Percentiles rank a stretch among this genome's conserved stretches.
Evolutionary conservation across 2,888 invertebrate species (phyloP).

Genomic region (Pseudoips prasinana): DNA sequence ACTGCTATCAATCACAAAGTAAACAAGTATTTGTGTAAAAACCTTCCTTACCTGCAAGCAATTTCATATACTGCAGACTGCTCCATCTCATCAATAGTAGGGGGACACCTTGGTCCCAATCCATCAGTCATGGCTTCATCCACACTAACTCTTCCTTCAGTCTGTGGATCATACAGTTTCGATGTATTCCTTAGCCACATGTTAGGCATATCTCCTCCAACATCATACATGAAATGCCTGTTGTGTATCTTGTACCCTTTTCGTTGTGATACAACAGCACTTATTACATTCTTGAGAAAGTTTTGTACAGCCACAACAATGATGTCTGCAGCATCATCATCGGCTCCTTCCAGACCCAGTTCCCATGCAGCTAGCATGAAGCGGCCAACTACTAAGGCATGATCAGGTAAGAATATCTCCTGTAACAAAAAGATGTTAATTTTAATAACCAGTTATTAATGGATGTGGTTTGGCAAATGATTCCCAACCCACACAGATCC

Average conservation of each 20-base stretch:
- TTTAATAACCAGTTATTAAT: too few species aligned
- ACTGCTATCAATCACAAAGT: too few species aligned
- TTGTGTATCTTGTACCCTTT: slow-evolving; percentile 90
- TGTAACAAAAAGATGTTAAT: slow-evolving; percentile 56
- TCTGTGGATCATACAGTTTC: slow-evolving; percentile 84
- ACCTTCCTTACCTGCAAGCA: slow-evolving; percentile 84
- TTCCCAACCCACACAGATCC: too few species aligned
- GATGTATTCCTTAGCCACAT: slow-evolving; percentile 90
- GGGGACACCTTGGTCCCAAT: slow-evolving; percentile 85
- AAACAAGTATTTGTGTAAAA: too few species aligned
- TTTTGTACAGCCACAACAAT: slow-evolving; percentile 89
- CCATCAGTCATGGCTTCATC: slow-evolving; percentile 82
- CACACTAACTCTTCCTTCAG: slow-evolving; percentile 79
- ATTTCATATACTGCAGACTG: slow-evolving; percentile 88
- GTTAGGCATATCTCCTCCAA: slow-evolving; percentile 90
- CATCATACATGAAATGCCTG: slow-evolving; percentile 88
- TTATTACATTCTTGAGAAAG: slow-evolving; percentile 91
- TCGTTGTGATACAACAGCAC: slow-evolving; percentile 89
- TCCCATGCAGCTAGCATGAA: slow-evolving; percentile 95
- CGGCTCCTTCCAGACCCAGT: slow-evolving; percentile 91
- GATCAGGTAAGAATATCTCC: slow-evolving; percentile 92
- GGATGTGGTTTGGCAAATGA: too few species aligned
- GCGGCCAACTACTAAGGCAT: slow-evolving; percentile 90
- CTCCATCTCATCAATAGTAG: slow-evolving; percentile 88
- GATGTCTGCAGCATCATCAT: slow-evolving; percentile 91